Percentiles rank a stretch among this genome's conserved stretches.
These are phyloP conservation scores for Lordiphosa stackelbergi DNA, from an alignment of 1,140 invertebrate genomes.

Conservation along the genomic window DNA sequence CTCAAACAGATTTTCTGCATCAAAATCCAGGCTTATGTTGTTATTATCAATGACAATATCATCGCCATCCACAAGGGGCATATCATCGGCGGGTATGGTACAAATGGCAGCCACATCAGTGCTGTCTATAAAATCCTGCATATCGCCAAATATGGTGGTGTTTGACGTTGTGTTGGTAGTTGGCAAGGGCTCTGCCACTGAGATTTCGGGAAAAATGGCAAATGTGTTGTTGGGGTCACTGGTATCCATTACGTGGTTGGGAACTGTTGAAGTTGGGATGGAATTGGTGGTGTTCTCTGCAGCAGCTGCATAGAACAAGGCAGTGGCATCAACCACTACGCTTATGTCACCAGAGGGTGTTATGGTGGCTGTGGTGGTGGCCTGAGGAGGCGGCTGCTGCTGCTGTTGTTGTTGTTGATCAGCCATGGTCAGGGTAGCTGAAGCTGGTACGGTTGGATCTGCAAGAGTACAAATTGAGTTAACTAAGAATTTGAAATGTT, in stretches of 20 bases:
- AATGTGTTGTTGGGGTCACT: slow-evolving; percentile 13
- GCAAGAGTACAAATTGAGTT: not conserved
- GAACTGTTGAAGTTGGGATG: not conserved
- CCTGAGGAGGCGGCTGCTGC: slow-evolving; percentile 2
- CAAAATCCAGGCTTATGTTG: slow-evolving; percentile 67
- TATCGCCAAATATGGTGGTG: slow-evolving; percentile 51
- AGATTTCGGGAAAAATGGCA: slow-evolving; percentile 40
- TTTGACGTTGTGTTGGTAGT: slow-evolving; percentile 13
- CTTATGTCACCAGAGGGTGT: slow-evolving; percentile 38
- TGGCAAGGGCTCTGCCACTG: slow-evolving; percentile 4
- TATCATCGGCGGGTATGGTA: slow-evolving; percentile 61
- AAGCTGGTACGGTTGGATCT: slow-evolving; percentile 26
- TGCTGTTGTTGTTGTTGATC: slow-evolving; percentile 16
- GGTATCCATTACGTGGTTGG: not conserved
- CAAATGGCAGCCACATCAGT: slow-evolving; percentile 63
- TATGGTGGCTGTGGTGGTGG: slow-evolving; percentile 26
- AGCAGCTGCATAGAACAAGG: slow-evolving; percentile 44
- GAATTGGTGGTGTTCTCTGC: not conserved
- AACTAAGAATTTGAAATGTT: too few species aligned
- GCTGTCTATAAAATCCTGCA: slow-evolving; percentile 65
- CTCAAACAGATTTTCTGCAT: slow-evolving; percentile 67
- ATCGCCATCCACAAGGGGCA: slow-evolving; percentile 63
- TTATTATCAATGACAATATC: slow-evolving; percentile 68
- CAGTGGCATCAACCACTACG: slow-evolving; percentile 48
- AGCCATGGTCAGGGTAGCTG: not conserved